Evolutionary conservation across 2,113 vertebrate species (phyloP).

Genomic region (Cricetomys ansorgei): DNA sequence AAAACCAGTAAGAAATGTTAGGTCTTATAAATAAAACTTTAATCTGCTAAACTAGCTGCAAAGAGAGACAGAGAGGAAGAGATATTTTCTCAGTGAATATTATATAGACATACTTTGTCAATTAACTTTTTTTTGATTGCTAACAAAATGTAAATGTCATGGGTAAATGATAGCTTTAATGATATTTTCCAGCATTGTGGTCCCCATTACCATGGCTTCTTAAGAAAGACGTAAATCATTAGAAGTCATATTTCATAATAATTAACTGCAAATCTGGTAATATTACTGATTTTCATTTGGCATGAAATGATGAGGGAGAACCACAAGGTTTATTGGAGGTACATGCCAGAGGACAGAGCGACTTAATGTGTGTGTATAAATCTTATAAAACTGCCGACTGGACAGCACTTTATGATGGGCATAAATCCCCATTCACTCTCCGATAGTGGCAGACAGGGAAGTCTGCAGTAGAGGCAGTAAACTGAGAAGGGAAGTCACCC

Average conservation of each 20-base stretch:
- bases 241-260: conserved; percentile 80
- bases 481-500: conserved; percentile 70
- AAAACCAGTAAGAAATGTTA: conserved; percentile 52
- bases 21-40: conserved; percentile 68
- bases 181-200: conserved; percentile 72
- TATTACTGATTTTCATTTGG: conserved; percentile 81
- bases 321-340: conserved; percentile 71
- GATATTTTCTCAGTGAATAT: conserved; percentile 80
- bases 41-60: conserved; percentile 63
- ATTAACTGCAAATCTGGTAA: conserved; percentile 81
- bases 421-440: conserved; percentile 77
- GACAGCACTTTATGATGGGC: conserved; percentile 74
- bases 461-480: conserved; percentile 76
- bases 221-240: conserved; percentile 80
- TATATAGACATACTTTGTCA: conserved; percentile 71
- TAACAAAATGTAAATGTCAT: conserved; percentile 83
- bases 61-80: conserved; percentile 56
- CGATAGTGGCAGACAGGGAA: conserved; percentile 74
- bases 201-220: conserved; percentile 66
- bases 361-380: conserved; percentile 81
- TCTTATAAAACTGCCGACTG: conserved; percentile 75
- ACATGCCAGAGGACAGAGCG: conserved; percentile 66
- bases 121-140: conserved; percentile 77
- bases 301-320: conserved; percentile 66
- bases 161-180: conserved; percentile 82